Evolutionary conservation across 2,113 vertebrate genomes (phyloP).

Genomic region (Pachycephala philippinensis): DNA sequence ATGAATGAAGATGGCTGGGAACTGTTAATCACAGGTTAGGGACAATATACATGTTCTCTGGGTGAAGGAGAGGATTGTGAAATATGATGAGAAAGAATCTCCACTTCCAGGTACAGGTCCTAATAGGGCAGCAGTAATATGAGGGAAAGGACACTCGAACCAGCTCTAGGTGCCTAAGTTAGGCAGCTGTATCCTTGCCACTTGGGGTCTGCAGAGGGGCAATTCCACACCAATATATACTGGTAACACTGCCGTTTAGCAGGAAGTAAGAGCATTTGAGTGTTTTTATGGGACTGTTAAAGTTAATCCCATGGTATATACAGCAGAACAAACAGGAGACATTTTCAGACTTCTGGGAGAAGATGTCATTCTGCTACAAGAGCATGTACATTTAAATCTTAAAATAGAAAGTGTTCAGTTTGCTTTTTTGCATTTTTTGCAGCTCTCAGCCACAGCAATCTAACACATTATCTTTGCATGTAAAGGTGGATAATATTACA

Average conservation of each 20-base stretch:
- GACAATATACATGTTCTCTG: rapidly evolving
- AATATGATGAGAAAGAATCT: not conserved
- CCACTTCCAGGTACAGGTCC: not conserved
- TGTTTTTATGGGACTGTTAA: not conserved
- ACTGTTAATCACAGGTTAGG: not conserved
- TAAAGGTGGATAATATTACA: not conserved
- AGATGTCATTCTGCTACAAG: not conserved
- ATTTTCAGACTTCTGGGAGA: not conserved
- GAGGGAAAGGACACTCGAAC: not conserved
- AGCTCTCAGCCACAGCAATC: not conserved
- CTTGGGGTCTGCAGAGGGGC: not conserved
- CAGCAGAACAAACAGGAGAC: not conserved
- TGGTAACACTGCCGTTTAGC: not conserved
- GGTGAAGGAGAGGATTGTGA: not conserved
- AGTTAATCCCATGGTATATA: not conserved
- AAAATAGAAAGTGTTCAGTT: not conserved
- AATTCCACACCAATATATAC: not conserved
- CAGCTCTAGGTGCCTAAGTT: not conserved
- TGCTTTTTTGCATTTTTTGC: not conserved
- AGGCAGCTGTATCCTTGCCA: not conserved
- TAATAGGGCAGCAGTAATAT: not conserved
- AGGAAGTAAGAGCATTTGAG: not conserved
- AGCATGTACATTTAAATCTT: not conserved
- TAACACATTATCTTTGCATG: not conserved
- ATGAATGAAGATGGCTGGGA: not conserved